Conservation (phyloP, 1,140 invertebrate species). For the Metopolophium dirhodum region DNA sequence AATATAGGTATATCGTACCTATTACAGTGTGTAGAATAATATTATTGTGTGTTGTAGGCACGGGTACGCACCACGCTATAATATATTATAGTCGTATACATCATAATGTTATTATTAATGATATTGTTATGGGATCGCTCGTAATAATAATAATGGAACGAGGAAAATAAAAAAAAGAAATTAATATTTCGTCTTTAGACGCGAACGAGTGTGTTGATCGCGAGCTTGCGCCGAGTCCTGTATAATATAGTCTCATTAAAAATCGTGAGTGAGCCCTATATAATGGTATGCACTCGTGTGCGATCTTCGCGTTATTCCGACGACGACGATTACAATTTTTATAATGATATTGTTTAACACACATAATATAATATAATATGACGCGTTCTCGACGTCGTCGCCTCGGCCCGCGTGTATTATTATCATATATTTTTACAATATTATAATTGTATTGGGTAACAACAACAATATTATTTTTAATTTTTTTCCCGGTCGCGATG, state of each 20-base stretch:
- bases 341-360: background rate
- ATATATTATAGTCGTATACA: background rate
- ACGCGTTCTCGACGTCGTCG: background rate
- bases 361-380: background rate
- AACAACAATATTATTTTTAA: background rate
- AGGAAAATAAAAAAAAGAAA: background rate
- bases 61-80: background rate
- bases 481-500: background rate
- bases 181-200: background rate
- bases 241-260: constrained; percentile 29
- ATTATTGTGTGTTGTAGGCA: no score
- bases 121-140: background rate
- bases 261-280: constrained; percentile 42
- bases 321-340: background rate
- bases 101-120: background rate
- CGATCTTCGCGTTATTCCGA: background rate
- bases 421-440: background rate
- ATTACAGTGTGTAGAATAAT: background rate
- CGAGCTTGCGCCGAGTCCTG: background rate
- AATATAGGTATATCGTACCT: background rate
- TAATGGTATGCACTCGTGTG: background rate
- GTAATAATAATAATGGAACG: background rate
- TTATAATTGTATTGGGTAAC: background rate
- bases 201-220: background rate
- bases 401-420: background rate